Percentiles rank a stretch among this genome's conserved stretches.
Conservation (phyloP, 2,888 invertebrate genomes). For the Chloroclystis v-ata region DNA sequence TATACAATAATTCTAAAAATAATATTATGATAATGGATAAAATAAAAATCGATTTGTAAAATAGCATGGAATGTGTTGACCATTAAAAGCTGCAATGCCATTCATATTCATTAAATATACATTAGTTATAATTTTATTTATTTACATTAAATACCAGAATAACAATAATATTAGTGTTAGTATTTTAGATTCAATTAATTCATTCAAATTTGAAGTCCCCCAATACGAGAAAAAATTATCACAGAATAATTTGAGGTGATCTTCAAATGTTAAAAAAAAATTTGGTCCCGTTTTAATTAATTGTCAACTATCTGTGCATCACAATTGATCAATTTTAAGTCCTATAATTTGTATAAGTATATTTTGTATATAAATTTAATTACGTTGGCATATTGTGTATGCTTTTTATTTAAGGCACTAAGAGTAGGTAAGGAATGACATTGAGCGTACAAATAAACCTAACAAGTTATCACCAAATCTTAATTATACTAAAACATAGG, state of each 20-base stretch:
- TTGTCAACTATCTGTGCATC: conserved; percentile 5
- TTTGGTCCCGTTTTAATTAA: conserved; percentile 34
- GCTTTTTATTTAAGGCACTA: conserved; percentile 52
- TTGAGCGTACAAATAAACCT: conserved; percentile 51
- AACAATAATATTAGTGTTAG: conserved; percentile 18
- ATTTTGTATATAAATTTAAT: background rate
- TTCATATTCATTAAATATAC: conserved; percentile 35
- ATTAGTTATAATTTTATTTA: conserved; percentile 23
- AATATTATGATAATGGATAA: conserved; percentile 38
- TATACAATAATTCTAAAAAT: conserved; percentile 54
- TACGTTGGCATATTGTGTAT: conserved; percentile 15
- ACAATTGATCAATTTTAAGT: too few relatives aligned
- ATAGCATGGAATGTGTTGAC: conserved; percentile 59
- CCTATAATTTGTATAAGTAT: too few relatives aligned
- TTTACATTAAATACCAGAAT: conserved; percentile 25
- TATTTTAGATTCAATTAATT: conserved; percentile 35
- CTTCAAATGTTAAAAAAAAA: conserved; percentile 54
- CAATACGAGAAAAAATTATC: conserved; percentile 73
- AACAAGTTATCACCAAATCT: conserved; percentile 43
- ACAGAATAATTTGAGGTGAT: conserved; percentile 73
- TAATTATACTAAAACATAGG: conserved; percentile 30
- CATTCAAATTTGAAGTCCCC: conserved; percentile 66
- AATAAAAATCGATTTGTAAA: conserved; percentile 43
- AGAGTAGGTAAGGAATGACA: conserved; percentile 74
- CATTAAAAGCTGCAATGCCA: conserved; percentile 64